Evolutionary conservation across 1,140 invertebrate genomes (phyloP), one percentile per base, ranked within the genome.

Genomic region (Bombus consobrinus): DNA sequence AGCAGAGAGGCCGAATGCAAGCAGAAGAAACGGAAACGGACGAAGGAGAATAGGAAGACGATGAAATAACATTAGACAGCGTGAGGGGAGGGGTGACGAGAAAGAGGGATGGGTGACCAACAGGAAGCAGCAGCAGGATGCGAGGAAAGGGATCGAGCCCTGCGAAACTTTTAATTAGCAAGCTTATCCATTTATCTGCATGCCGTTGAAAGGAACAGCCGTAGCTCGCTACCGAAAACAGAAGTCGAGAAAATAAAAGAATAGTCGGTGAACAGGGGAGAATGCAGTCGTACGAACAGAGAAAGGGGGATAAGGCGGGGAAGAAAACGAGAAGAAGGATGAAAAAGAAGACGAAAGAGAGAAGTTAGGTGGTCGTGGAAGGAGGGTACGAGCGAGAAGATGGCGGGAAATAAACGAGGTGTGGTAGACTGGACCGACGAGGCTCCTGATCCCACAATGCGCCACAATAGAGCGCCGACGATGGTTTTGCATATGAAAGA

Each of bases 401-500:
- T 80, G 88, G 86, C 47, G 90, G 79, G 90, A 93, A 93, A 94
- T 93, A 93, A 93, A 93, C 93, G 93, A 94, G 92, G 92, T 92
- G 91, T 91, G 91, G 93, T 93, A 91, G 89, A 93, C 93, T 93
- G 93, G 93, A 93, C 92, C 88, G 89, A n/a, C 13, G 5, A 92
- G 91, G 91, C 88, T 90, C 80, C 88, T 91, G 93, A 93, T 93
- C 90, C 89, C 81, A 93, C 92, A 93, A 92, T 92, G 93, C 92
- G 88, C 88, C 91, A 93, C 93, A 93, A 93, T 93, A 89, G 93
- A 91, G 85, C 90, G 88, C 87, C 89, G 87, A 91, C 89, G 92
- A 94, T 92, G 91, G 87, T 94, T 93, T 94, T 94, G 93, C 94
- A 94, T 94, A 94, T 94, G 94, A 94, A 94, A 94, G 92, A 94